Percentiles rank a stretch among this genome's conserved stretches.
phyloP scores from a whole-genome alignment of 2,113 vertebrate species.

The Turnix velox region DNA sequence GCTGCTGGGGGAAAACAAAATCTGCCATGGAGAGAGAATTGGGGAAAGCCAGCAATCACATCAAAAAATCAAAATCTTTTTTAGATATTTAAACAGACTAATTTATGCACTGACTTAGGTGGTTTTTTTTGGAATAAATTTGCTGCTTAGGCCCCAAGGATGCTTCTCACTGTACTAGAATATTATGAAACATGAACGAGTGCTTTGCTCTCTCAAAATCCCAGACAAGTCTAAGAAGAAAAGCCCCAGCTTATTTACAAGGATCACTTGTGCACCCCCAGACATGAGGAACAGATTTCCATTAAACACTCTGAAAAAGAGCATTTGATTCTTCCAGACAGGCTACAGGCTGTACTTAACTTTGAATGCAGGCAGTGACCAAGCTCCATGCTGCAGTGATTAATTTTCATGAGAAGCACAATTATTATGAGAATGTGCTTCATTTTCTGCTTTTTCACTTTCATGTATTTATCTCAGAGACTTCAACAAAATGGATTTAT shows the following conservation, averaged over 20 bases:
- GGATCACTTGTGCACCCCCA: slow-evolving; percentile 29
- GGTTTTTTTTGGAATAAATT: slow-evolving; percentile 47
- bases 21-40: neutral
- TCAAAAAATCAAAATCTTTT: neutral
- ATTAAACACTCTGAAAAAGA: slow-evolving; percentile 44
- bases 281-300: slow-evolving; percentile 39
- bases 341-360: slow-evolving; percentile 44
- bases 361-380: slow-evolving; percentile 49
- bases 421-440: slow-evolving; percentile 41
- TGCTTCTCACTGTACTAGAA: neutral
- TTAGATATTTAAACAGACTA: slow-evolving; percentile 3
- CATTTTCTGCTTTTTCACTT: slow-evolving; percentile 48
- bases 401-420: slow-evolving; percentile 51
- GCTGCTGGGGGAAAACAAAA: neutral
- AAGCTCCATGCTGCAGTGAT: slow-evolving; percentile 17
- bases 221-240: slow-evolving; percentile 21
- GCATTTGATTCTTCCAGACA: slow-evolving; percentile 49
- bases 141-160: slow-evolving; percentile 34
- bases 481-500: slow-evolving; percentile 36
- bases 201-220: slow-evolving; percentile 30
- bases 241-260: slow-evolving; percentile 51
- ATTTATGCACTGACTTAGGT: slow-evolving; percentile 37
- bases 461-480: slow-evolving; percentile 28
- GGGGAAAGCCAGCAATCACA: slow-evolving; percentile 19
- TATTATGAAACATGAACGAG: slow-evolving; percentile 2